Conservation (phyloP, 1,140 invertebrate species). For the Drosophila tristis region DNA sequence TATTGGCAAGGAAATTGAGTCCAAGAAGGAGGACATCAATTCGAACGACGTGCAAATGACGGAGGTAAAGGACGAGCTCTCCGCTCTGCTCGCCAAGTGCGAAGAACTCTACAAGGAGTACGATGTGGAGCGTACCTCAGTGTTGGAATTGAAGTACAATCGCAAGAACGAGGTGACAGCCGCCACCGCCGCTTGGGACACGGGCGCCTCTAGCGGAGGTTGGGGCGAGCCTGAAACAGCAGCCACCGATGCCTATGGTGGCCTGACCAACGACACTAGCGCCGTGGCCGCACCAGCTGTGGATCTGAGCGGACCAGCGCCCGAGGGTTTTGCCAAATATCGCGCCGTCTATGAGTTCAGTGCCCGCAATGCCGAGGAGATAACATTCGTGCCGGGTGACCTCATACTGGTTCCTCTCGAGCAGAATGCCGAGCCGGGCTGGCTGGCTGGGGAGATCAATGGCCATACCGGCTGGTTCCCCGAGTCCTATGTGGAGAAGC, state of each 20-base stretch:
- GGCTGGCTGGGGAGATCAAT: slow-evolving; percentile 96
- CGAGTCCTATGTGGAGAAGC: slow-evolving; percentile 96
- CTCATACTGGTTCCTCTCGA: slow-evolving; percentile 94
- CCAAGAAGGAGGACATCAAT: slow-evolving; percentile 92
- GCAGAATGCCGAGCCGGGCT: slow-evolving; percentile 97
- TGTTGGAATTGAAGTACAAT: slow-evolving; percentile 86
- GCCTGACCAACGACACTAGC: slow-evolving; percentile 55
- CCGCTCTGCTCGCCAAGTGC: slow-evolving; percentile 85
- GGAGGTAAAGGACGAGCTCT: slow-evolving; percentile 87
- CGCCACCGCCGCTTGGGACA: slow-evolving; percentile 83
- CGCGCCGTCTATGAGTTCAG: slow-evolving; percentile 97
- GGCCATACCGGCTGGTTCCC: slow-evolving; percentile 98
- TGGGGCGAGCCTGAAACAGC: slow-evolving; percentile 85
- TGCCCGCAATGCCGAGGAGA: slow-evolving; percentile 96
- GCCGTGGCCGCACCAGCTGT: slow-evolving; percentile 43
- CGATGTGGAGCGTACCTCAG: slow-evolving; percentile 86
- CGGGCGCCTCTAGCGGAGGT: slow-evolving; percentile 55
- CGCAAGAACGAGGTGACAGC: slow-evolving; percentile 78
- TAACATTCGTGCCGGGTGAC: slow-evolving; percentile 97
- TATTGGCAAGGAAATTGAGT: slow-evolving; percentile 88
- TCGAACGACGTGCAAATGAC: slow-evolving; percentile 91
- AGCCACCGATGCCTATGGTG: slow-evolving; percentile 53
- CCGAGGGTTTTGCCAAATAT: slow-evolving; percentile 89
- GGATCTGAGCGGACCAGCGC: slow-evolving; percentile 74
- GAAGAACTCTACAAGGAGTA: slow-evolving; percentile 87